These are phyloP conservation scores for Sinella curviseta DNA, from an alignment of 1,140 invertebrate species.

Conservation along the genomic window DNA sequence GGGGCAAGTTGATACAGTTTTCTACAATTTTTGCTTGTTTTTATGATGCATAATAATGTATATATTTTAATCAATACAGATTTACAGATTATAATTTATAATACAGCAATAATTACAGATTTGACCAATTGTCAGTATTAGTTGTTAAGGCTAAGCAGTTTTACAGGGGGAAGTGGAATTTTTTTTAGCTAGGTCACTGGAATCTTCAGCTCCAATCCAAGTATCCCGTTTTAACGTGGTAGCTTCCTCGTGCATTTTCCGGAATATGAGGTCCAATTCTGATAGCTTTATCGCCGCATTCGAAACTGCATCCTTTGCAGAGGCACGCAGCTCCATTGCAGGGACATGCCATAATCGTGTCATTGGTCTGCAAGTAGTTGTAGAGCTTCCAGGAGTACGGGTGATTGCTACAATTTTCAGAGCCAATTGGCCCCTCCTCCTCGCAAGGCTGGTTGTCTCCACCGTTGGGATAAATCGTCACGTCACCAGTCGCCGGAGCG, in stretches of 20 bases:
- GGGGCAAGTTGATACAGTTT: too few species aligned
- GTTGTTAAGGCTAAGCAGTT: neutral
- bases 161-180: neutral
- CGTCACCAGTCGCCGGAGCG: neutral
- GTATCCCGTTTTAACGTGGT: neutral
- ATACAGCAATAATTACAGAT: too few species aligned
- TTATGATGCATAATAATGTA: too few species aligned
- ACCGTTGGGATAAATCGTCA: neutral
- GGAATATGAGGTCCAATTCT: neutral
- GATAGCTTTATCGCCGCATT: neutral
- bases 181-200: neutral
- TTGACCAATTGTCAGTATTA: too few species aligned
- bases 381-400: neutral
- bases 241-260: neutral
- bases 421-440: neutral
- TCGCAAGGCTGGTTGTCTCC: neutral
- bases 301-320: neutral
- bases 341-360: neutral
- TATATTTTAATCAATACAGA: too few species aligned
- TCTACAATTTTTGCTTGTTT: too few species aligned
- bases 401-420: neutral
- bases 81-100: too few species aligned
- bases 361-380: neutral
- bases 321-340: neutral
- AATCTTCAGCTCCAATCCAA: neutral